These are phyloP conservation scores for Beaufortia kweichowensis DNA, from an alignment of 2,113 vertebrate species.

Conservation along the genomic window DNA sequence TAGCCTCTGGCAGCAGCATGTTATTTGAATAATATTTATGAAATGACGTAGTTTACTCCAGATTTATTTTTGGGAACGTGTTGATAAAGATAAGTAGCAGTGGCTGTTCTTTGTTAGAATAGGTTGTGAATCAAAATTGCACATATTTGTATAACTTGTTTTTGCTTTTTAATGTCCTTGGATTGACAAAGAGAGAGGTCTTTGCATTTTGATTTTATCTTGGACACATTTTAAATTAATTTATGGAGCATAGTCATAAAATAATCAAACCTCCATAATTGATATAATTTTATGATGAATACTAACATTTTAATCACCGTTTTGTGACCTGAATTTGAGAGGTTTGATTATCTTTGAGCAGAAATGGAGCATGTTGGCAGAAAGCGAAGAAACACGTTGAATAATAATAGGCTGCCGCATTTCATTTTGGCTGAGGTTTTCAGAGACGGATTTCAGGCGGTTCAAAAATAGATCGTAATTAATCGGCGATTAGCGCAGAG, in stretches of 20 bases:
- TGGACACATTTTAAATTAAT: neutral
- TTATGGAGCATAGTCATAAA: neutral
- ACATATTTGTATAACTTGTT: neutral
- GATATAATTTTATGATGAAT: conserved; percentile 13
- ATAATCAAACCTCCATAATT: conserved; percentile 30
- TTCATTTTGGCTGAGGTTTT: conserved; percentile 4
- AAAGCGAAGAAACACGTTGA: neutral
- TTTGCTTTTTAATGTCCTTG: neutral
- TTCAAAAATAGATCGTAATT: conserved; percentile 40
- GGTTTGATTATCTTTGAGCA: conserved; percentile 28
- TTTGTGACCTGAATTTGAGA: conserved; percentile 1
- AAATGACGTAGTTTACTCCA: neutral
- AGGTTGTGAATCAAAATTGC: too few relatives aligned
- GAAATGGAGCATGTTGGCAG: conserved; percentile 14
- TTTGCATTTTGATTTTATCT: neutral
- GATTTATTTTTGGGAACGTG: neutral
- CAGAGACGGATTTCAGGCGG: neutral
- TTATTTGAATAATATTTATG: neutral
- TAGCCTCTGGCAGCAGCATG: neutral
- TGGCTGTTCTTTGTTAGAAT: too few relatives aligned
- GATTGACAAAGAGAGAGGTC: neutral
- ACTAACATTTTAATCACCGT: conserved; percentile 24
- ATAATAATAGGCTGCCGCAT: conserved; percentile 21
- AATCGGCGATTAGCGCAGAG: conserved; percentile 41
- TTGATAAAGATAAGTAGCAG: neutral